Conservation (phyloP, 1,140 invertebrate genomes). For the Brachionus sp. region DNA sequence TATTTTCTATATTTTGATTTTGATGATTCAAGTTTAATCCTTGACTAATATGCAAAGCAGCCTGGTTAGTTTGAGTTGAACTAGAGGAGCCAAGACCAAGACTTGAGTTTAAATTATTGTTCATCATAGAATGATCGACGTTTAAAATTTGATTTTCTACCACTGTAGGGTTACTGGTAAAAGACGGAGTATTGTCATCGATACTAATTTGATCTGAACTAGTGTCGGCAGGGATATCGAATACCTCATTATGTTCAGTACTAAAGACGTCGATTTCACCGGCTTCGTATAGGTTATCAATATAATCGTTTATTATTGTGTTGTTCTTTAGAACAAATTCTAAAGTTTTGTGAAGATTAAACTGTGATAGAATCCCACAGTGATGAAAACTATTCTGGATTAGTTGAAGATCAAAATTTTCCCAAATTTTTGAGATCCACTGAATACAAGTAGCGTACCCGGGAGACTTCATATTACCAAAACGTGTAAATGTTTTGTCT, state of each 20-base stretch:
- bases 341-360: conserved; percentile 4
- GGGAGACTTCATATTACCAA: conserved; percentile 2
- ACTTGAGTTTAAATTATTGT: background rate
- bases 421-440: conserved; percentile 5
- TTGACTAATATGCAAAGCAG: background rate
- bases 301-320: conserved; percentile 21
- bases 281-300: conserved; percentile 13
- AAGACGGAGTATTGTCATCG: background rate
- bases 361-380: conserved; percentile 14
- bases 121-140: background rate
- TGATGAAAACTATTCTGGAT: conserved; percentile 10
- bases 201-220: background rate
- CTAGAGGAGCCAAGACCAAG: background rate
- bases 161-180: background rate
- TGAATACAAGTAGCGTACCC: background rate
- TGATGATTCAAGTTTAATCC: background rate
- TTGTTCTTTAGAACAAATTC: conserved; percentile 16
- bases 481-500: background rate
- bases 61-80: background rate
- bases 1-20: conserved; percentile 1
- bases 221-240: conserved; percentile 10
- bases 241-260: too few relatives aligned
- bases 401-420: conserved; percentile 11
- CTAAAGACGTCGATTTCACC: conserved; percentile 4
- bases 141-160: background rate